These are phyloP conservation scores for Melanotaenia boesemani DNA, from an alignment of 2,797 vertebrate species.

Conservation along the genomic window DNA sequence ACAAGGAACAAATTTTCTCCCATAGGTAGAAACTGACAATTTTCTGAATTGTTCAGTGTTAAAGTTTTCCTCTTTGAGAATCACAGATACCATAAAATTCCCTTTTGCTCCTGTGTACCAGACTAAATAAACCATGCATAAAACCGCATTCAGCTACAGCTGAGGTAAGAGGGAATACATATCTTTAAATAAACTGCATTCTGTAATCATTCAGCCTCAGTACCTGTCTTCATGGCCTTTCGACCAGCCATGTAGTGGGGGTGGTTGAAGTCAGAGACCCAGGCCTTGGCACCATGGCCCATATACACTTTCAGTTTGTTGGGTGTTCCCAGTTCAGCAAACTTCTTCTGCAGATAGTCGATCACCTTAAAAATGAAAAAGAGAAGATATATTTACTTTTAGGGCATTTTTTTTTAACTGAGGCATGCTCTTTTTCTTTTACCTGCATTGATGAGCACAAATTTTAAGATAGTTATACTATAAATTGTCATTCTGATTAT, in stretches of 20 bases:
- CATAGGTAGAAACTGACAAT: not conserved
- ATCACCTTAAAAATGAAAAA: conserved; percentile 81
- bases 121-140: not conserved
- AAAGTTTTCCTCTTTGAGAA: not conserved
- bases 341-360: conserved; percentile 87
- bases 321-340: conserved; percentile 88
- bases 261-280: conserved; percentile 98
- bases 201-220: not conserved
- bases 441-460: too few relatives aligned
- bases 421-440: too few relatives aligned
- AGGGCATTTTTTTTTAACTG: not conserved
- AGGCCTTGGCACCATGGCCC: conserved; percentile 93
- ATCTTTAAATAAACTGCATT: not conserved
- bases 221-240: conserved; percentile 94
- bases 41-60: not conserved
- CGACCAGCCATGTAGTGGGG: conserved; percentile 96
- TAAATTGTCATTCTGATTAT: too few relatives aligned
- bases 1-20: not conserved
- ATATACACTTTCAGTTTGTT: conserved; percentile 91
- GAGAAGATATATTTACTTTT: not conserved
- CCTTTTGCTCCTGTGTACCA: not conserved
- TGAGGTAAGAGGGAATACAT: too few relatives aligned
- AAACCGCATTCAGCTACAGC: not conserved
- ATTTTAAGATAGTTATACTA: too few relatives aligned
- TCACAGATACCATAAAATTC: not conserved